Evolutionary conservation across 2,797 vertebrate genomes (phyloP).

Genomic region (Odontamblyopus lacepedii): DNA sequence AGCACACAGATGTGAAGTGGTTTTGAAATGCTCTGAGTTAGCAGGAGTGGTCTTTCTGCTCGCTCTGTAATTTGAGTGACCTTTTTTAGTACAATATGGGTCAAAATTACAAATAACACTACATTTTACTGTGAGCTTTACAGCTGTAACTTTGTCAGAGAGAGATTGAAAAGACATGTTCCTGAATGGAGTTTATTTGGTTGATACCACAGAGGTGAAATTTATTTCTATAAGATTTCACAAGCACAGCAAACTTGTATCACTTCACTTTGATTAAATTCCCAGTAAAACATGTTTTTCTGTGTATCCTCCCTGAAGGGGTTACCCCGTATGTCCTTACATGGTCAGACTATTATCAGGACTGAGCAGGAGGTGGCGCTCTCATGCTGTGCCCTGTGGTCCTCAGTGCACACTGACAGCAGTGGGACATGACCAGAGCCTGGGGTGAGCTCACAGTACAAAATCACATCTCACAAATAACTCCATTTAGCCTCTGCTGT

Average conservation of each 20-base stretch:
- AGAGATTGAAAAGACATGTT: neutral
- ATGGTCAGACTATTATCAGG: constrained; percentile 1
- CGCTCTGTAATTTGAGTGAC: constrained; percentile 14
- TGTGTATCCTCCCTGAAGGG: neutral
- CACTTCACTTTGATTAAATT: neutral
- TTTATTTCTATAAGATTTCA: neutral
- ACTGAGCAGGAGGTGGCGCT: neutral
- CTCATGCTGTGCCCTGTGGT: constrained; percentile 18
- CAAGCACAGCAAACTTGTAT: neutral
- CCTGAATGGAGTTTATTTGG: neutral
- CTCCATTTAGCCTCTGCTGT: constrained; percentile 11
- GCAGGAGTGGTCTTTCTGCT: constrained; percentile 22
- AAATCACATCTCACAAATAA: constrained; percentile 13
- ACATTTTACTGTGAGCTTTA: constrained; percentile 1
- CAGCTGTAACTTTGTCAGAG: neutral
- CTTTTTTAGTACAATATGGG: constrained; percentile 3
- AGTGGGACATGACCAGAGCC: constrained; percentile 13
- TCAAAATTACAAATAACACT: constrained; percentile 20
- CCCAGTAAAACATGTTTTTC: neutral
- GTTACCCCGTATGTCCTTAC: neutral
- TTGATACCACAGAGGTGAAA: neutral
- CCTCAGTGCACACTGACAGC: neutral
- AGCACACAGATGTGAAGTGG: constrained; percentile 27
- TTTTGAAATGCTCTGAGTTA: constrained; percentile 21
- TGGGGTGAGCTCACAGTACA: constrained; percentile 10